Evolutionary conservation across 2,113 vertebrate genomes (phyloP).

Genomic region (Poeciliopsis turrubarensis): DNA sequence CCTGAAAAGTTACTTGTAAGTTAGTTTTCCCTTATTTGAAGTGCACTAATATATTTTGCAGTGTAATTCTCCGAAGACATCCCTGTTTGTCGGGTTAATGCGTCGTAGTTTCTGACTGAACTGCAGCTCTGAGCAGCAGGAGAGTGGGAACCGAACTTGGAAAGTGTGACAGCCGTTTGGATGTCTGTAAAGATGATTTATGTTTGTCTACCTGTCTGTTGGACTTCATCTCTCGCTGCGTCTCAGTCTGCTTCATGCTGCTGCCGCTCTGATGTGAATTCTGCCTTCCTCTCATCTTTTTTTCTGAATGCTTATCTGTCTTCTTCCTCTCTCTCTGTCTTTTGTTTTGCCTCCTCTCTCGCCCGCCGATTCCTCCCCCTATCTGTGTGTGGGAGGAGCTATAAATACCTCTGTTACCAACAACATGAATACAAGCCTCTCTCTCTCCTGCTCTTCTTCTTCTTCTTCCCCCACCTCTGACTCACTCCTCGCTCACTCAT

Average conservation of each 20-base stretch:
- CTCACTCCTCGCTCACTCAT: conserved; percentile 59
- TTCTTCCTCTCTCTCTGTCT: conserved; percentile 21
- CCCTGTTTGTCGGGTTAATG: not conserved
- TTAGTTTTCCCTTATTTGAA: too few species aligned
- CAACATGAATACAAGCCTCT: conserved; percentile 74
- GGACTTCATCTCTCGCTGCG: conserved; percentile 18
- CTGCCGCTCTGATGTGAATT: conserved; percentile 44
- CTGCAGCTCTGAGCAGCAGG: conserved; percentile 1
- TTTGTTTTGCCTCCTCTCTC: conserved; percentile 41
- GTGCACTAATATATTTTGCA: too few species aligned
- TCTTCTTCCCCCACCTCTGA: conserved; percentile 63
- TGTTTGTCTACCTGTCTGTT: conserved; percentile 13
- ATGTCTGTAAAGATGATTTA: not conserved
- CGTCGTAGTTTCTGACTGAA: conserved; percentile 7
- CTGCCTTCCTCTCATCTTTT: conserved; percentile 30
- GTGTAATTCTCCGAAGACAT: not conserved
- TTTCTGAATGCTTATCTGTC: conserved; percentile 25
- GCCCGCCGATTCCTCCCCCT: conserved; percentile 36
- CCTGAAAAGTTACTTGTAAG: too few species aligned
- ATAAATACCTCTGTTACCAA: conserved; percentile 77
- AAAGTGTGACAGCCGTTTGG: conserved; percentile 11
- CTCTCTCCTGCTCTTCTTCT: conserved; percentile 55
- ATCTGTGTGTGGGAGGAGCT: conserved; percentile 71
- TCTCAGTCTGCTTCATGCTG: conserved; percentile 30
- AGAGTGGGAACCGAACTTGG: conserved; percentile 51